Percentiles rank a stretch among this genome's conserved stretches.
These are phyloP conservation scores for Carassius gibelio DNA, from an alignment of 2,113 vertebrate species.

Conservation along the genomic window DNA sequence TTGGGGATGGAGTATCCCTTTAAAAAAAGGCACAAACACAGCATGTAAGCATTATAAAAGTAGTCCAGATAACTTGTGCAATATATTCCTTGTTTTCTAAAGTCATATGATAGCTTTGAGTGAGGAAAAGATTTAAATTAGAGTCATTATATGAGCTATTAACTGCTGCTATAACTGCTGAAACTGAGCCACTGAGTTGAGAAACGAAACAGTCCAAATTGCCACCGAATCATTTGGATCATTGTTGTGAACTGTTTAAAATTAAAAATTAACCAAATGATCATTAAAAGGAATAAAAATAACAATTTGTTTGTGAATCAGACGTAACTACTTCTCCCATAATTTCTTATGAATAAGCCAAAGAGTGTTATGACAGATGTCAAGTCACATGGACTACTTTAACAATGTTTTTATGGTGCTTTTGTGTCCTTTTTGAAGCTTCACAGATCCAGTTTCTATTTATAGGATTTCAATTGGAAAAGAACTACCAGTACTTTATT, in stretches of 20 bases:
- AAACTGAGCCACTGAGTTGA: not conserved
- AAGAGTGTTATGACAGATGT: not conserved
- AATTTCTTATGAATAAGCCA: not conserved
- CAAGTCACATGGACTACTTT: not conserved
- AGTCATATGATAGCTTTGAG: not conserved
- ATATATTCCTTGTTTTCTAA: not conserved
- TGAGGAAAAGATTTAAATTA: too few relatives aligned
- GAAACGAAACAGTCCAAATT: not conserved
- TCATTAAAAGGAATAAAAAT: not conserved
- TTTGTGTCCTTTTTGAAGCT: conserved; percentile 3
- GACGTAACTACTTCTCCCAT: not conserved
- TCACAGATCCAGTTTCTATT: not conserved
- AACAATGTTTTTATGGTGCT: not conserved
- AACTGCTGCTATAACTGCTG: not conserved
- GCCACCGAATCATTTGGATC: not conserved
- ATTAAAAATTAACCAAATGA: not conserved
- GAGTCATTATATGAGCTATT: not conserved
- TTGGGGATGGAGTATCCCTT: not conserved
- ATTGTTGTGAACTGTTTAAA: not conserved
- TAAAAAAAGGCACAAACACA: not conserved
- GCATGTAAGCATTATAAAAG: not conserved
- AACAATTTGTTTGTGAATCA: not conserved
- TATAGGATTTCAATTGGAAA: not conserved
- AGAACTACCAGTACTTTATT: not conserved
- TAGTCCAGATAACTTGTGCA: not conserved